A percentile compares a stretch with the other conserved stretches of the same genome.
phyloP scores from a whole-genome alignment of 2,888 invertebrate genomes.

The Oligia strigilis region DNA sequence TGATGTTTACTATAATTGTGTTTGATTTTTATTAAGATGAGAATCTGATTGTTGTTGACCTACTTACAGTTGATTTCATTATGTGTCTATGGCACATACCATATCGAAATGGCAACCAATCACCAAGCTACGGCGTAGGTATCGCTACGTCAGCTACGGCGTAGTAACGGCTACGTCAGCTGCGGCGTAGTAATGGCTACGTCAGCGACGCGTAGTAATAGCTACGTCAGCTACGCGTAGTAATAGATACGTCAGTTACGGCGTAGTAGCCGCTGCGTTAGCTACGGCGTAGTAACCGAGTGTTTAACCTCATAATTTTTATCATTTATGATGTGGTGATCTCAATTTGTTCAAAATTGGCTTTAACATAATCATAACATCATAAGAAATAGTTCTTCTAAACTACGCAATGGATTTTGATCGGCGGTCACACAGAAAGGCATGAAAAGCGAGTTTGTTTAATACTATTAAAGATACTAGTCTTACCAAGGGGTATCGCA shows the following conservation, averaged over 20 bases:
- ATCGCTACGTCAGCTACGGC: not conserved
- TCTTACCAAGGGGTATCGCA: too few species aligned
- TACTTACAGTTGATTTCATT: not conserved
- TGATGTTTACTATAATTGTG: not conserved
- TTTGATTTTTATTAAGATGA: not conserved
- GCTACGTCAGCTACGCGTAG: not conserved
- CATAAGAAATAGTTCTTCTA: too few species aligned
- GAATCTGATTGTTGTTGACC: not conserved
- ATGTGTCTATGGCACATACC: not conserved
- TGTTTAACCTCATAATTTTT: not conserved
- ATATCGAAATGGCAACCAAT: not conserved
- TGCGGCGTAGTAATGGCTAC: not conserved
- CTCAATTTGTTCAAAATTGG: not conserved
- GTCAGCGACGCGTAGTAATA: not conserved
- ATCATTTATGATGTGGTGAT: not conserved
- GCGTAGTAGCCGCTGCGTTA: not conserved
- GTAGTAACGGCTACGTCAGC: not conserved
- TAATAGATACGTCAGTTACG: too few species aligned
- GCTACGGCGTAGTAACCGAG: not conserved
- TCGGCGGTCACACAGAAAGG: not conserved
- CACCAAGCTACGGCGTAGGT: not conserved
- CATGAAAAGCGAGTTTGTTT: not conserved
- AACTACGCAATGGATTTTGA: too few species aligned
- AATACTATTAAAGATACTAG: not conserved
- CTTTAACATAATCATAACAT: not conserved